These are phyloP conservation scores for Pampusana beccarii DNA, from an alignment of 2,113 vertebrate species.

Conservation along the genomic window DNA sequence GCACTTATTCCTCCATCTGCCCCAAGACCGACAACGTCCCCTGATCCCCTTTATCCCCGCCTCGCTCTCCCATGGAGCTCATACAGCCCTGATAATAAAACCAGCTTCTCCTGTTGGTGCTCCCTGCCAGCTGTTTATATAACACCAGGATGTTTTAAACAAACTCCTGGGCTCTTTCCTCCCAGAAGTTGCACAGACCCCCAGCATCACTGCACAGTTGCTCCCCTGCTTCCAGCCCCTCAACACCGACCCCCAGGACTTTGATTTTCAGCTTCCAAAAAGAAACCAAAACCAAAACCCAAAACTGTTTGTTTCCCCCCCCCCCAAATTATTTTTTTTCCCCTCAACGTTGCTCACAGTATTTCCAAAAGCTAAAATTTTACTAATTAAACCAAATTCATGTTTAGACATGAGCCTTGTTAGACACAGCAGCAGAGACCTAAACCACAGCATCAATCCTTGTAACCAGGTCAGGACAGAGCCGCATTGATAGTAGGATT, in stretches of 20 bases:
- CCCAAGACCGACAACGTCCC: no score
- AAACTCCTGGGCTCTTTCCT: neutral
- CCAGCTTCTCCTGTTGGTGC: neutral
- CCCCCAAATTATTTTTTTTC: neutral
- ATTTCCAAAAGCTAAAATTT: neutral
- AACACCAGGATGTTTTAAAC: neutral
- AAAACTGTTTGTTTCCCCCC: neutral
- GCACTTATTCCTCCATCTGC: neutral
- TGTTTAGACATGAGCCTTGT: fast-evolving
- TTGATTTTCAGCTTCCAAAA: neutral
- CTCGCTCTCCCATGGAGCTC: neutral
- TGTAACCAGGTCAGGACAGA: neutral
- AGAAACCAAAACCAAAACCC: no score
- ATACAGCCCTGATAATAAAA: fast-evolving
- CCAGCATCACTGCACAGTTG: neutral
- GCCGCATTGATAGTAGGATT: neutral
- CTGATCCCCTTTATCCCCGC: neutral
- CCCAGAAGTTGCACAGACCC: neutral
- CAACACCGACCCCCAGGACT: neutral
- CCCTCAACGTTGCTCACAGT: fast-evolving
- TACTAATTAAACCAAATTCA: neutral
- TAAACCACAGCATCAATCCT: neutral
- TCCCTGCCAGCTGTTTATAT: neutral
- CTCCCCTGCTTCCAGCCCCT: neutral
- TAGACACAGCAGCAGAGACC: neutral